These are phyloP conservation scores for Mus musculus DNA, from an alignment of 2,113 vertebrate genomes.

Conservation along the genomic window GRCm39 chr4:123559501-123560000, in stretches of 20 bases:
- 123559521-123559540: not conserved
- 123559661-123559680: not conserved
- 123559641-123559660: not conserved
- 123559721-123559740: not conserved
- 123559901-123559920: conserved; percentile 29
- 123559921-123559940: conserved; percentile 52
- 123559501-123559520: conserved; percentile 1
- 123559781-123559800: not conserved
- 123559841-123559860: conserved; percentile 40
- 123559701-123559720: not conserved
- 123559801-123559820: not conserved
- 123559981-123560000: conserved; percentile 5
- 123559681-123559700: not conserved
- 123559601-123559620: not conserved
- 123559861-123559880: conserved; percentile 11
- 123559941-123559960: conserved; percentile 57
- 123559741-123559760: not conserved
- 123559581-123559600: not conserved
- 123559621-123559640: not conserved
- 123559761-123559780: not conserved
- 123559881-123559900: conserved; percentile 34
- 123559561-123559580: not conserved
- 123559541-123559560: not conserved
- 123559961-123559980: conserved; percentile 19
- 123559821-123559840: conserved; percentile 10